phyloP scores from a whole-genome alignment of 1,140 invertebrate species.

The Eriosoma lanigerum region DNA sequence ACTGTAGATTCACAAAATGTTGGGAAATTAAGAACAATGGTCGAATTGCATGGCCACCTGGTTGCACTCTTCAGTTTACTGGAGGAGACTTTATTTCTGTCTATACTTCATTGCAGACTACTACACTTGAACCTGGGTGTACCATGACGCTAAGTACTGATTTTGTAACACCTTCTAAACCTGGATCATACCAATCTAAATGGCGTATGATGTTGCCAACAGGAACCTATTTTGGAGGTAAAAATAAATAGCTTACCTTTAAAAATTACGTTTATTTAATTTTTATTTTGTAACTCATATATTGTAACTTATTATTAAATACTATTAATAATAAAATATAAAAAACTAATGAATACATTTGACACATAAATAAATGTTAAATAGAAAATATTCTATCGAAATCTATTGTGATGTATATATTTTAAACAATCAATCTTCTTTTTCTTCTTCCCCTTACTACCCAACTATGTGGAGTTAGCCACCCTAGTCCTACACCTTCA shows the following conservation, averaged over 20 bases:
- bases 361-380: too few species aligned
- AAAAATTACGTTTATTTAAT: too few species aligned
- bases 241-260: too few species aligned
- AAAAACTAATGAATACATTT: too few species aligned
- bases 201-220: constrained; percentile 80
- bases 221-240: constrained; percentile 82
- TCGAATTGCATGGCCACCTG: constrained; percentile 74
- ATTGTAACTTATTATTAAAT: background rate
- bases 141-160: constrained; percentile 68
- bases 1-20: constrained; percentile 70
- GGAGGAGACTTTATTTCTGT: constrained; percentile 65
- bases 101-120: constrained; percentile 62
- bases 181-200: constrained; percentile 77
- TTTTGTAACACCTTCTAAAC: constrained; percentile 68
- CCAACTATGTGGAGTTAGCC: too few species aligned
- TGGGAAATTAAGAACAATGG: constrained; percentile 82
- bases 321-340: too few species aligned
- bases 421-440: too few species aligned
- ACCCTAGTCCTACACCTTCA: too few species aligned
- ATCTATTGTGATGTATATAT: too few species aligned
- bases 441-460: too few species aligned
- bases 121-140: constrained; percentile 68
- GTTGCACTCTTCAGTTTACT: constrained; percentile 71
- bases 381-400: too few species aligned
- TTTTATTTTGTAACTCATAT: background rate